Evolutionary conservation across 2,113 vertebrate species (phyloP).

Genomic region (Solea senegalensis): DNA sequence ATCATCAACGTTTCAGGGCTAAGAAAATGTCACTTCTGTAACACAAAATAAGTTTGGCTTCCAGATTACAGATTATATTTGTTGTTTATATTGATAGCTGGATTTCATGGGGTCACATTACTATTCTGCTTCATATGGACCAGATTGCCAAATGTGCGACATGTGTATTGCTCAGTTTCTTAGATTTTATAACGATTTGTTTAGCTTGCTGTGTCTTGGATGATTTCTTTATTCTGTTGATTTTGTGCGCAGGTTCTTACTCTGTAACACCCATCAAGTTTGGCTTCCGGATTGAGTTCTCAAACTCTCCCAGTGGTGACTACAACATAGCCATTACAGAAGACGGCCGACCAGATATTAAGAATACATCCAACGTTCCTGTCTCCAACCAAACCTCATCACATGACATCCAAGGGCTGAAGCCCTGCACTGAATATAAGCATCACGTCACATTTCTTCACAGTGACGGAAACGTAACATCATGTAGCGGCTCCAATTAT

Average conservation of each 20-base stretch:
- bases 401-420: neutral
- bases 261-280: fast-evolving
- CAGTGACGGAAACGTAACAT: fast-evolving
- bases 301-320: fast-evolving
- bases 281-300: slow-evolving; percentile 32
- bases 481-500: fast-evolving
- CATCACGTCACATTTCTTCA: fast-evolving
- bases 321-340: fast-evolving
- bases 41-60: no score
- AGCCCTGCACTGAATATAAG: slow-evolving; percentile 63
- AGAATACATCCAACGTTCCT: fast-evolving
- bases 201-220: no score
- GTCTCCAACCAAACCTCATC: fast-evolving
- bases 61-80: no score
- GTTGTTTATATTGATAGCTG: no score
- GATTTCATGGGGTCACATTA: no score
- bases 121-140: no score
- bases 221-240: slow-evolving; percentile 6
- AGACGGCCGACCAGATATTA: fast-evolving
- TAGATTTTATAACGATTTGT: no score
- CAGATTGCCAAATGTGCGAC: no score
- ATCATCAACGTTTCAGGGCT: no score
- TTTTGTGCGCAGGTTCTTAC: slow-evolving; percentile 59
- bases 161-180: no score
- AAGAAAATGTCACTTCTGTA: no score